Percentiles rank a stretch among this genome's conserved stretches.
Conservation (phyloP, 2,113 vertebrate genomes). For the Phrynocephalus versicolor region DNA sequence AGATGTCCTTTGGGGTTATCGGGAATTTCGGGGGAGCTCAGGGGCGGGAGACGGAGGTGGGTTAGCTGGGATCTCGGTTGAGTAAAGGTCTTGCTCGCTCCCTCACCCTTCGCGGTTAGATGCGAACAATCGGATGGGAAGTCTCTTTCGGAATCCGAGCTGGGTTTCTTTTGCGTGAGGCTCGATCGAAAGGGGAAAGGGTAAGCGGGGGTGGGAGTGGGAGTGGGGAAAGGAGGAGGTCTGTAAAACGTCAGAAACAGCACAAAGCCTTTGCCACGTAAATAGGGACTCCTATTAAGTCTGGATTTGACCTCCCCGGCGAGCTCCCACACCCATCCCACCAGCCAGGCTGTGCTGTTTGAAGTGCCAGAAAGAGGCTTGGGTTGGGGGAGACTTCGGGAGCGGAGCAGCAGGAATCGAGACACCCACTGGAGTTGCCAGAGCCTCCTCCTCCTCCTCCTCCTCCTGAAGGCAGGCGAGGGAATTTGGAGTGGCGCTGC, state of each 20-base stretch:
- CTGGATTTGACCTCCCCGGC: constrained; percentile 75
- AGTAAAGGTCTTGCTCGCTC: constrained; percentile 34
- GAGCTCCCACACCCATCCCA: constrained; percentile 73
- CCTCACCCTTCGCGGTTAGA: constrained; percentile 25
- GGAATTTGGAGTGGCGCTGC: not conserved
- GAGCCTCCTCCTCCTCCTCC: not conserved
- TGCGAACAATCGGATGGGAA: constrained; percentile 56
- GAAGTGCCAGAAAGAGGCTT: constrained; percentile 78
- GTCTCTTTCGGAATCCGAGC: constrained; percentile 62
- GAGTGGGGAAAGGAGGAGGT: constrained; percentile 68
- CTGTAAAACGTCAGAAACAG: constrained; percentile 83
- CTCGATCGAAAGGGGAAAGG: not conserved
- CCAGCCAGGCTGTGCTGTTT: constrained; percentile 78
- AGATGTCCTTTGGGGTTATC: not conserved
- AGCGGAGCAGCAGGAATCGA: constrained; percentile 7
- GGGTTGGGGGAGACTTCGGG: constrained; percentile 58
- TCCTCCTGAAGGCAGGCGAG: not conserved
- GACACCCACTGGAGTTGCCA: constrained; percentile 6
- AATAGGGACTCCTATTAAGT: constrained; percentile 83
- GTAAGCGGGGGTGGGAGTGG: constrained; percentile 21
- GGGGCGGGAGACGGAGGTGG: constrained; percentile 28
- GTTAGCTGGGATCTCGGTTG: constrained; percentile 58
- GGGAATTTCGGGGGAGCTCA: constrained; percentile 48
- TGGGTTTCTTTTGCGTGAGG: constrained; percentile 53
- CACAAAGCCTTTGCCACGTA: constrained; percentile 85